Evolutionary conservation across 2,797 vertebrate species (phyloP).

Genomic region (Sebastes jordani): DNA sequence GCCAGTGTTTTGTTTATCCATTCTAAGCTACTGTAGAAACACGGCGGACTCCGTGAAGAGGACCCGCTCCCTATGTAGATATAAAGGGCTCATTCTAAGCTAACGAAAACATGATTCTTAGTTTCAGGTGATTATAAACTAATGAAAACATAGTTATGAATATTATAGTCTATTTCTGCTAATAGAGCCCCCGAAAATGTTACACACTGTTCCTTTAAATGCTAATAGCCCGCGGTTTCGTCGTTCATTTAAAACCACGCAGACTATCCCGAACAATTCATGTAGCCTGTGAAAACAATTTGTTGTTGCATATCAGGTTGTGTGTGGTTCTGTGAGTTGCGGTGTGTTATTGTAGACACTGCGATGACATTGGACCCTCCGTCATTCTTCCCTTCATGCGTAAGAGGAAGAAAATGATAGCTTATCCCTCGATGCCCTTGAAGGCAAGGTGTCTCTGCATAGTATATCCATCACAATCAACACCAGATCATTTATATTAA

Average conservation of each 20-base stretch:
- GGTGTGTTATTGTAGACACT: slow-evolving; percentile 67
- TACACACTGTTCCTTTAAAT: not conserved
- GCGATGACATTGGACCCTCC: slow-evolving; percentile 77
- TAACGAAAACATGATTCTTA: no score
- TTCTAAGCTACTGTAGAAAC: no score
- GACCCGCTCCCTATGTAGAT: no score
- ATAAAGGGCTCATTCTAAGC: no score
- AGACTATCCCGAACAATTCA: not conserved
- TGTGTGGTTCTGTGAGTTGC: slow-evolving; percentile 47
- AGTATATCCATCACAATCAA: slow-evolving; percentile 87
- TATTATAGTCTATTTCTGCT: no score
- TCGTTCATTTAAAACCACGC: not conserved
- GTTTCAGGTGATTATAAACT: no score
- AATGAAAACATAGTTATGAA: no score
- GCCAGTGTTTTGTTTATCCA: no score
- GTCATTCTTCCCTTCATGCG: slow-evolving; percentile 77
- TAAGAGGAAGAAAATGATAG: slow-evolving; percentile 81
- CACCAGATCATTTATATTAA: slow-evolving; percentile 84
- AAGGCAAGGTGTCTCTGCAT: slow-evolving; percentile 83
- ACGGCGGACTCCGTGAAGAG: no score
- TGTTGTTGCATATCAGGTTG: slow-evolving; percentile 16
- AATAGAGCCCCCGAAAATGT: no score
- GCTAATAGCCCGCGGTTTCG: not conserved
- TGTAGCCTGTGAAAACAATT: not conserved
- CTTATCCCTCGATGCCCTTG: slow-evolving; percentile 85